Conservation (phyloP, 2,113 vertebrate genomes). For the Ciconia maguari region DNA sequence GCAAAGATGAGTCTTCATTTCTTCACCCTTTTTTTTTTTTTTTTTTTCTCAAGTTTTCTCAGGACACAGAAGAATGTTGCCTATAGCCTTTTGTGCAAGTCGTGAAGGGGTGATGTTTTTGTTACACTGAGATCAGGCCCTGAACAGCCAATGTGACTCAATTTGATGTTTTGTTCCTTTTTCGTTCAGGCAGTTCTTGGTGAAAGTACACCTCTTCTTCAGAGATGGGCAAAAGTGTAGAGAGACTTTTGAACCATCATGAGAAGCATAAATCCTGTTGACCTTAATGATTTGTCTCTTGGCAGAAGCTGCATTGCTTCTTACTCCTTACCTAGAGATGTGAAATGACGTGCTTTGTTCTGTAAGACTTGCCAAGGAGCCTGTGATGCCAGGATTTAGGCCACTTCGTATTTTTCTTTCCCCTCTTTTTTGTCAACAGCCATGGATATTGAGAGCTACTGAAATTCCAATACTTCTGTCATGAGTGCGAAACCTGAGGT, state of each 20-base stretch:
- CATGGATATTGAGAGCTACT: background rate
- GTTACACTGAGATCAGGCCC: background rate
- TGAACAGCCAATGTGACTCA: background rate
- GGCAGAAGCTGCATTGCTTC: background rate
- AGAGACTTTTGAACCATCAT: background rate
- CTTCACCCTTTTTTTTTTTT: background rate
- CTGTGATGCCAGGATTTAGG: background rate
- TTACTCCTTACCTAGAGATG: background rate
- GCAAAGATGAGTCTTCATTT: background rate
- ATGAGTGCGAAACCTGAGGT: background rate
- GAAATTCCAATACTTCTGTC: background rate
- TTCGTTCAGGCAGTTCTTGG: background rate
- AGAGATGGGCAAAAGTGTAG: background rate
- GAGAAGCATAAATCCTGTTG: background rate
- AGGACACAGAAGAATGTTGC: background rate
- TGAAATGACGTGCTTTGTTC: background rate
- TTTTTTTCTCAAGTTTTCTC: background rate
- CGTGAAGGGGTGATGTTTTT: background rate
- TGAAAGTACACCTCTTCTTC: background rate
- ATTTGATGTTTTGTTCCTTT: background rate
- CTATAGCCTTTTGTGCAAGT: background rate
- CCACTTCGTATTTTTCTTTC: background rate
- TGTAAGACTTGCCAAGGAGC: background rate
- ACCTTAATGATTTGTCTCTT: background rate
- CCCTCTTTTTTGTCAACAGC: background rate